Evolutionary conservation across 1,140 invertebrate species (phyloP), one percentile per base, ranked within the genome.

Genomic region (Druon quercuslanigerum): DNA sequence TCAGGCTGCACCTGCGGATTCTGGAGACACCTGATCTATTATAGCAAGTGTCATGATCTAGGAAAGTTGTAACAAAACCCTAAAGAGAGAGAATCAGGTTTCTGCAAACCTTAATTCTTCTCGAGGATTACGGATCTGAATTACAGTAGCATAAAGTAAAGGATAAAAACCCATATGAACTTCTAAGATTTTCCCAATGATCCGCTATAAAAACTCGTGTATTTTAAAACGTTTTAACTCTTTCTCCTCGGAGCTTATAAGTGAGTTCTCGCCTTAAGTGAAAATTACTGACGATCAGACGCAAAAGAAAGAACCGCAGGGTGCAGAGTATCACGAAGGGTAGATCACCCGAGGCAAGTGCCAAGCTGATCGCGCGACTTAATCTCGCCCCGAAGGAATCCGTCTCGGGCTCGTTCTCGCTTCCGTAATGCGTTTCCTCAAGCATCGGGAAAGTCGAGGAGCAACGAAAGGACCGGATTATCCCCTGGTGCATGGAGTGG

Each of bases 391-490:
- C 57, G 20, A 66, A 66, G 57, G 57, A 66, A 60, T 60, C 56
- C 56, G 33, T 60, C 52, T 54, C n/a, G 52, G 4, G 13, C 13
- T 11, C 14, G 57, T 40, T 4, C 25, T 66, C 57, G 20, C 57
- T 66, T 51, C 46, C 51, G 51, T 57, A 56, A 74, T 25, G 73
- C 73, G 46, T 74, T 74, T 75, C 33, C 50, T 33, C 51, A 13
- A 75, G 40, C 33, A 50, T 60, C 56, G 51, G 14, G 16, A 33
- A 33, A 33, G 25, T 33, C 25, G 50, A 57, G 73, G 12, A 75
- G 46, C 46, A 51, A 75, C 54, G 33, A 60, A 57, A 75, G 73
- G 73, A 75, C 70, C 56, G 73, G 73, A 75, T 75, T 75, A 75
- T 75, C 73, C 73, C 13, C 12, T 66, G 17, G 25, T 60, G 54